Evolutionary conservation across 2,113 vertebrate species (phyloP), one percentile per base, ranked within the genome.

Genomic region (Zosterops lateralis): DNA sequence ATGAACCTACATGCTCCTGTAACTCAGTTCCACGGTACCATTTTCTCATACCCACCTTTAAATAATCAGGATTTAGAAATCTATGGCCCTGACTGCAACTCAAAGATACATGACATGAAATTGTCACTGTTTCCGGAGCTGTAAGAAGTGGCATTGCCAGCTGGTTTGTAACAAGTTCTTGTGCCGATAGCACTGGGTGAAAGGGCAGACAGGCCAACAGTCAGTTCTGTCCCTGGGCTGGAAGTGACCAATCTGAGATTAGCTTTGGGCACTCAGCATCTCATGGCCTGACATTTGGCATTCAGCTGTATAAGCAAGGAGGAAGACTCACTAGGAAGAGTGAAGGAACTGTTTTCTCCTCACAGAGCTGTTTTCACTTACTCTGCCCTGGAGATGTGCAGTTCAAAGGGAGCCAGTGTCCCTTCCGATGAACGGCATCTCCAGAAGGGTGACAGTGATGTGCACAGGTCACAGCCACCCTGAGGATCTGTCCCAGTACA

Each of bases 281-380:
- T 89, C 64, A 17, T 12, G 40, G 77, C 31, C 38, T 91, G 84
- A 95, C 90, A 94, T 61, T 72, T 53, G 78, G 86, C 87, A 89
- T 25, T 91, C 92, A 94, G 92, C 96, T 93, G 92, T 85, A 53
- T 65, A 87, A 95, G 91, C 90, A 95, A 44, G 67, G 75, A 84
- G 51, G n/a, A 79, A 28, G 40, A n/a, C 67, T 73, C 72, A 36
- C 51, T 28, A 95, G 42, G 34, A 93, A 82, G 65, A 78, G 77
- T 4, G n/a, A 79, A 79, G 48, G 81, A 79, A 72, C 36, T 60
- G 40, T 84, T 87, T 83, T 68, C 73, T 74, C 14, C 5, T 36
- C 77, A 77, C 51, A 68, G 53, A 77, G 31, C 82, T 80, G 36
- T 85, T 74, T 89, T 85, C 53, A 68, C 62, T 81, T 67, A 60